Conservation (phyloP, 1,140 invertebrate genomes). For the Acromyrmex echinatior region DNA sequence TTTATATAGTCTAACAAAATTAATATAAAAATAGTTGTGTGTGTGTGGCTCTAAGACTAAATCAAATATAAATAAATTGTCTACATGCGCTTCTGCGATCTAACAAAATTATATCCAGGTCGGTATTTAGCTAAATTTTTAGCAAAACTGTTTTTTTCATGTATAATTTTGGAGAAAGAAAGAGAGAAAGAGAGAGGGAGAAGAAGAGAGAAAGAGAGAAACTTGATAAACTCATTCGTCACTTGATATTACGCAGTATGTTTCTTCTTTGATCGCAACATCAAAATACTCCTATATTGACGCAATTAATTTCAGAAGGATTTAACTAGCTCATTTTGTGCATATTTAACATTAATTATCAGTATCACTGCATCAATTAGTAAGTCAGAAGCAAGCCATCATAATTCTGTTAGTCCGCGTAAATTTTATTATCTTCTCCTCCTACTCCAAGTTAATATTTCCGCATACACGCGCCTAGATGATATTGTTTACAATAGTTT, state of each 20-base stretch:
- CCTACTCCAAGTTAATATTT: not conserved
- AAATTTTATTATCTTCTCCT: slow-evolving; percentile 1
- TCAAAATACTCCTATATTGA: not conserved
- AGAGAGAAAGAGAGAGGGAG: no score
- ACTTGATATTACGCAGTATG: not conserved
- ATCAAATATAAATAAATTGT: no score
- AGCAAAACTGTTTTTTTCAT: no score
- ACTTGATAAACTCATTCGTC: no score
- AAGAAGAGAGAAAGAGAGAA: no score
- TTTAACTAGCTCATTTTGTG: not conserved
- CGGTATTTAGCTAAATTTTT: no score
- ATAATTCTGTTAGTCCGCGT: slow-evolving; percentile 14
- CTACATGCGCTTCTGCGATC: no score
- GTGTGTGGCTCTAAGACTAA: no score
- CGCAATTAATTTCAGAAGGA: not conserved
- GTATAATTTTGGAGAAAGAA: no score
- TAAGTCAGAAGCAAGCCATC: slow-evolving; percentile 48
- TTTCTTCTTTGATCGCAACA: not conserved
- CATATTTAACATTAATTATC: slow-evolving; percentile 50
- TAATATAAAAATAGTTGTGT: no score
- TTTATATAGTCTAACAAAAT: no score
- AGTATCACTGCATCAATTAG: slow-evolving; percentile 50
- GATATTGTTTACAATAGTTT: not conserved
- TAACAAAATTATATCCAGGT: no score
- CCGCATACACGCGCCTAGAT: not conserved